Evolutionary conservation across 1,140 invertebrate genomes (phyloP).

Genomic region (Mizuhopecten yessoensis): DNA sequence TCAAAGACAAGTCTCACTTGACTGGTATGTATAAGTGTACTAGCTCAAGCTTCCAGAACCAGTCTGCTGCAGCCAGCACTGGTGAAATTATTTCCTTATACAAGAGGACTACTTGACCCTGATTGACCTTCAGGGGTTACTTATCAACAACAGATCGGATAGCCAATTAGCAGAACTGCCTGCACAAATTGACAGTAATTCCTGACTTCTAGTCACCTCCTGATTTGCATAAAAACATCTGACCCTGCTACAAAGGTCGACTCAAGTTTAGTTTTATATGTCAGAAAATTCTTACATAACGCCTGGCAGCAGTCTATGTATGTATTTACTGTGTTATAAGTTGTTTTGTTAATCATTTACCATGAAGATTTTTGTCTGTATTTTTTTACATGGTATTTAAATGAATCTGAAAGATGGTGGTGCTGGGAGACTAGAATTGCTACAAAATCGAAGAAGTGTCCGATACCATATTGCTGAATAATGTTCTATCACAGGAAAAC

Average conservation of each 20-base stretch:
- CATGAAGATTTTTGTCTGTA: no score
- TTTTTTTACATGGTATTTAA: no score
- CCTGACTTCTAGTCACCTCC: background rate
- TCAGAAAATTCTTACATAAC: background rate
- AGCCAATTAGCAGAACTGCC: constrained; percentile 31
- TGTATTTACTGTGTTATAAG: no score
- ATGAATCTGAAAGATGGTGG: no score
- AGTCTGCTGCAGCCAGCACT: background rate
- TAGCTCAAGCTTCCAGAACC: constrained; percentile 5
- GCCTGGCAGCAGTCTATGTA: background rate
- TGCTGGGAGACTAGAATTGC: no score
- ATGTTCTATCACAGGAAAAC: background rate
- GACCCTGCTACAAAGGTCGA: background rate
- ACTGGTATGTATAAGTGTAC: background rate
- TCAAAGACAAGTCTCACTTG: background rate
- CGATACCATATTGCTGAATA: no score
- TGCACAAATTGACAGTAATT: constrained; percentile 10
- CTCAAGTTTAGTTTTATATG: background rate
- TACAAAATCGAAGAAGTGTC: no score
- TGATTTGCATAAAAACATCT: constrained; percentile 28
- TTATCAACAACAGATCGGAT: constrained; percentile 10
- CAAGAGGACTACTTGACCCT: constrained; percentile 37
- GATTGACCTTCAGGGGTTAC: background rate
- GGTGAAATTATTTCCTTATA: constrained; percentile 20
- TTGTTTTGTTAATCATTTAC: no score